Percentiles rank a stretch among this genome's conserved stretches.
phyloP scores from a whole-genome alignment of 2,797 vertebrate species.

The Clarias platycephalus region DNA sequence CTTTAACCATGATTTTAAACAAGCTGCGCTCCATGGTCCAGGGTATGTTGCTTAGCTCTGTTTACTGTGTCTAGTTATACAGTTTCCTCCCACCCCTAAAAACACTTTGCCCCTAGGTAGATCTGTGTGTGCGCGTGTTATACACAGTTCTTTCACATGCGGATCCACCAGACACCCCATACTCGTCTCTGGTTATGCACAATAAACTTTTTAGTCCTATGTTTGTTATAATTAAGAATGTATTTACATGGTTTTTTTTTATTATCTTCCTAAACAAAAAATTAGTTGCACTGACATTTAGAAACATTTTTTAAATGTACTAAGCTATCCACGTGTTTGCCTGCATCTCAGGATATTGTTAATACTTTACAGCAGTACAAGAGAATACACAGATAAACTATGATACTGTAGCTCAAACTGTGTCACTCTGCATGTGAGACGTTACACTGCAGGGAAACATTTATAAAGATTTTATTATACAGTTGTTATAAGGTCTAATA shows the following conservation, averaged over 20 bases:
- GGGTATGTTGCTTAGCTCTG: background rate
- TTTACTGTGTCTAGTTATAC: background rate
- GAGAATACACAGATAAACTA: background rate
- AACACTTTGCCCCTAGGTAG: background rate
- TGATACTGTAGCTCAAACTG: background rate
- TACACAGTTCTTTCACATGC: background rate
- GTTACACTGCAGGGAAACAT: background rate
- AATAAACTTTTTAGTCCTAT: background rate
- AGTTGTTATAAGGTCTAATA: too few relatives aligned
- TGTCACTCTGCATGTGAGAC: background rate
- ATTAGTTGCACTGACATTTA: conserved; percentile 1
- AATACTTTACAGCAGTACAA: background rate
- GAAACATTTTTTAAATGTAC: background rate
- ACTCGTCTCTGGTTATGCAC: background rate
- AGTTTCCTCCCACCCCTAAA: background rate
- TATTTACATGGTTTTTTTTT: conserved; percentile 15
- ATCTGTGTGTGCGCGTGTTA: background rate
- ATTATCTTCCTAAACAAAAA: background rate
- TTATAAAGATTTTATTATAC: background rate
- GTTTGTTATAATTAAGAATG: conserved; percentile 23
- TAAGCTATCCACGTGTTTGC: background rate
- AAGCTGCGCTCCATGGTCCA: background rate
- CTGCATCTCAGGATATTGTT: background rate
- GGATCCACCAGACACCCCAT: background rate
- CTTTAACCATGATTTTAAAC: background rate